Evolutionary conservation across 2,888 invertebrate species (phyloP).

Genomic region (Luperina testacea): DNA sequence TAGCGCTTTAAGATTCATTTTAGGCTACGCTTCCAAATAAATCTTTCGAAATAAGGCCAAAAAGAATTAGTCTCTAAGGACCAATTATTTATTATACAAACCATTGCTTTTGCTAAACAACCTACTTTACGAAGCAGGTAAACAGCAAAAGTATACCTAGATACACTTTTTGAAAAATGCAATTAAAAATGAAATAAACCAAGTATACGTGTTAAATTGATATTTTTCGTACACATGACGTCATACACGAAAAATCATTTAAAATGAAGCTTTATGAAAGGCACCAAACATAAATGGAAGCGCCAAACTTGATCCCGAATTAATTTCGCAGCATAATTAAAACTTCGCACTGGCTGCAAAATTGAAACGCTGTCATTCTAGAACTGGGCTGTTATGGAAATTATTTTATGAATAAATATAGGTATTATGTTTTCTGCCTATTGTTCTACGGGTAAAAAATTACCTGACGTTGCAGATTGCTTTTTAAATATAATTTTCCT

Average conservation of each 20-base stretch:
- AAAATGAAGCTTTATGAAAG: slow-evolving; percentile 50
- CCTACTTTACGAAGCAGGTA: neutral
- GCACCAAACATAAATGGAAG: slow-evolving; percentile 52
- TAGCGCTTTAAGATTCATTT: neutral
- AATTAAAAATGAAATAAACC: slow-evolving; percentile 21
- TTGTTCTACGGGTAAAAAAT: slow-evolving; percentile 26
- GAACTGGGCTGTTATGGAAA: slow-evolving; percentile 62
- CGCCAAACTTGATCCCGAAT: slow-evolving; percentile 72
- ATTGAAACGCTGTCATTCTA: slow-evolving; percentile 72
- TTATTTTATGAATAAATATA: slow-evolving; percentile 67
- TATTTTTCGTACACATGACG: slow-evolving; percentile 32
- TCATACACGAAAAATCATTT: slow-evolving; percentile 51
- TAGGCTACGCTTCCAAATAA: slow-evolving; percentile 1
- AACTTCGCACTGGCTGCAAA: slow-evolving; percentile 72
- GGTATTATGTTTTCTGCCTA: slow-evolving; percentile 32
- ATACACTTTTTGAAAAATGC: neutral
- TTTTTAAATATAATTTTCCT: slow-evolving; percentile 14
- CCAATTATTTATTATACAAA: neutral
- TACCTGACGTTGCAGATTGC: neutral
- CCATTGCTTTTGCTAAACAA: neutral
- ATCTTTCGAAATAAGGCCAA: neutral
- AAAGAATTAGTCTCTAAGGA: slow-evolving; percentile 5
- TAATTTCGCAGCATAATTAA: slow-evolving; percentile 80
- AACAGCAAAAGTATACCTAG: neutral
- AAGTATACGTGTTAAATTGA: slow-evolving; percentile 21